These are phyloP conservation scores for Chiridota heheva DNA, from an alignment of 35 echinoderm and acorn worm genomes.

Conservation along the genomic window DNA sequence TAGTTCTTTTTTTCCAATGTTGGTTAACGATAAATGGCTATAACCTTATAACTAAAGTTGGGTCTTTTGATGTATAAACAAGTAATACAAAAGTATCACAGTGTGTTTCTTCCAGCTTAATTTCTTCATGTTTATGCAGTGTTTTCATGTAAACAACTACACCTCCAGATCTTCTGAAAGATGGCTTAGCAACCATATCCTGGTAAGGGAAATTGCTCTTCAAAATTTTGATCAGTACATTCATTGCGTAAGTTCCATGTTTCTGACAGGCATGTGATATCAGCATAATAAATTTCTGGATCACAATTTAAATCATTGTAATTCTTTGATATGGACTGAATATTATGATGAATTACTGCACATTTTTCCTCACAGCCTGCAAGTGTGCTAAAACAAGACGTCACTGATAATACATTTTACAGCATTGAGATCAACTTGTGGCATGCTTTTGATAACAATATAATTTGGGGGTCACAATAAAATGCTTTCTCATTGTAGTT, in stretches of 20 bases:
- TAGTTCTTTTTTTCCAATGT: background rate
- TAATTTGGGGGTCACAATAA: background rate
- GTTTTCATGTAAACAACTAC: constrained; percentile 17
- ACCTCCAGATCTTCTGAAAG: too few species aligned
- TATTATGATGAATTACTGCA: background rate
- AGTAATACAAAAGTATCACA: constrained; percentile 15
- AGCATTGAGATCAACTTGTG: background rate
- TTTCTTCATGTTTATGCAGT: background rate
- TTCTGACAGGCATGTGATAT: background rate
- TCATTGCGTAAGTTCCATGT: background rate
- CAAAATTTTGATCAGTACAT: too few species aligned
- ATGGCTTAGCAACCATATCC: too few species aligned
- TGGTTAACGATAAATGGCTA: background rate
- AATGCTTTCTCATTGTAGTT: background rate
- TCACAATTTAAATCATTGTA: background rate
- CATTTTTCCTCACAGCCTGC: background rate
- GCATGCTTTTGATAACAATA: background rate
- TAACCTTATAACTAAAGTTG: background rate
- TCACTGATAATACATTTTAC: too few species aligned
- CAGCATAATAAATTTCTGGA: background rate
- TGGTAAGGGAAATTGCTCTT: too few species aligned
- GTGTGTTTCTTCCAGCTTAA: background rate
- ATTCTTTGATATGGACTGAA: background rate
- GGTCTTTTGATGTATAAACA: background rate
- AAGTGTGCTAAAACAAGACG: too few species aligned